Evolutionary conservation across 2,113 vertebrate species (phyloP).

Genomic region (Coracopsis vasa): DNA sequence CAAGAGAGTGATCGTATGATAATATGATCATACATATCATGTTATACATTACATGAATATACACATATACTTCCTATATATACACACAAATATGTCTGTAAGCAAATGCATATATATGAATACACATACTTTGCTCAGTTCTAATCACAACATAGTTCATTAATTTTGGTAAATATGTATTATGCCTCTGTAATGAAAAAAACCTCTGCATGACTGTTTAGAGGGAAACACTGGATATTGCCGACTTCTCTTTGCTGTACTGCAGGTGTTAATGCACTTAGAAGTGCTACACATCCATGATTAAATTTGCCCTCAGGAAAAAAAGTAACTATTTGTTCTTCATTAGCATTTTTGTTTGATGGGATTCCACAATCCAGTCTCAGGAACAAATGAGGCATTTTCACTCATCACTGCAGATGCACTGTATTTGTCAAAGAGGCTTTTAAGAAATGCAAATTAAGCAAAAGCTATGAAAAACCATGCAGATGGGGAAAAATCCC

Average conservation of each 20-base stretch:
- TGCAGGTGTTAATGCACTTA: background rate
- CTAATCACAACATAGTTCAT: background rate
- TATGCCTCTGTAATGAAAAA: background rate
- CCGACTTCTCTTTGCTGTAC: background rate
- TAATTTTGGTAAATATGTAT: background rate
- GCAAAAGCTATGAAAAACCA: background rate
- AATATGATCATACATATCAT: background rate
- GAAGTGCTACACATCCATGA: background rate
- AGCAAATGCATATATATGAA: background rate
- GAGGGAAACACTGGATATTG: background rate
- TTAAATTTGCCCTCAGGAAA: background rate
- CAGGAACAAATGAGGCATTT: background rate
- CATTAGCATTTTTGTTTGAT: slow-evolving; percentile 15
- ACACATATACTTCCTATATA: background rate
- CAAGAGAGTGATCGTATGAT: background rate
- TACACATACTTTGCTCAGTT: background rate
- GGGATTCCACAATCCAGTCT: background rate
- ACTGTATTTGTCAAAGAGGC: background rate
- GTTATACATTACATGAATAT: background rate
- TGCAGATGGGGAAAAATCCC: background rate
- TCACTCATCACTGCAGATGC: background rate
- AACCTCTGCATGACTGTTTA: background rate
- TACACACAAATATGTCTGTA: background rate
- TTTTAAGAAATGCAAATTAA: slow-evolving; percentile 7
- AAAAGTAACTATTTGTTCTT: background rate